Percentiles rank a stretch among this genome's conserved stretches.
phyloP scores from a whole-genome alignment of 2,888 invertebrate genomes.

The Pristionchus arcanus region DNA sequence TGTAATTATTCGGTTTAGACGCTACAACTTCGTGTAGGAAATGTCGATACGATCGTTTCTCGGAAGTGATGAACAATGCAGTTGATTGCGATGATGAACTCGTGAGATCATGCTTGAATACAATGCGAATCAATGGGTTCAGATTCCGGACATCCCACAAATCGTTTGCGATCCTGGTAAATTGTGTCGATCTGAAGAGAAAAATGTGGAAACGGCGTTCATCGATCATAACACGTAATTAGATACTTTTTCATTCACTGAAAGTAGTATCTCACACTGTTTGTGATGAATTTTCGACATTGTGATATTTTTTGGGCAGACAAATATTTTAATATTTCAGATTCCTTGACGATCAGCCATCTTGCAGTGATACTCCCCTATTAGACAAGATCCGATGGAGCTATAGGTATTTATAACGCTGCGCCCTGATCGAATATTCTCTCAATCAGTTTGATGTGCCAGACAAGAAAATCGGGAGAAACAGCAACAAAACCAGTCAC shows the following conservation, averaged over 20 bases:
- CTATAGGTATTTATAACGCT: no score
- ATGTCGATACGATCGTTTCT: slow-evolving; percentile 35
- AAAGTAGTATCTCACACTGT: not conserved
- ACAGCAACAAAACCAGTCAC: not conserved
- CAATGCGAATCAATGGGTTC: no score
- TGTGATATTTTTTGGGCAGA: not conserved
- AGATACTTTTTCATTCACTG: not conserved
- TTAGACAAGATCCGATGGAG: slow-evolving; percentile 25
- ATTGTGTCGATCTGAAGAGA: not conserved
- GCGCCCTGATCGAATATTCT: no score
- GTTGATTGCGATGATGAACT: not conserved
- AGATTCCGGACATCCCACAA: not conserved
- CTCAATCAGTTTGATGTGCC: slow-evolving; percentile 17
- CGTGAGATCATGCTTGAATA: not conserved
- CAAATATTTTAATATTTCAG: not conserved
- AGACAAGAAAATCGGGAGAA: not conserved
- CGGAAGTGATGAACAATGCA: not conserved
- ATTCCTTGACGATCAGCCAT: slow-evolving; percentile 5
- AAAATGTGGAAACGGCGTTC: not conserved
- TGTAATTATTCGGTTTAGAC: not conserved
- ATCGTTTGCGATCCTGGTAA: not conserved
- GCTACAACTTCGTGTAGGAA: not conserved
- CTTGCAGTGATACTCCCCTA: slow-evolving; percentile 7
- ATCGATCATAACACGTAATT: slow-evolving; percentile 23
- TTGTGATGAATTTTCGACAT: not conserved